These are phyloP conservation scores for Dasypus novemcinctus DNA, from an alignment of 2,113 vertebrate genomes.

Conservation along the genomic window DNA sequence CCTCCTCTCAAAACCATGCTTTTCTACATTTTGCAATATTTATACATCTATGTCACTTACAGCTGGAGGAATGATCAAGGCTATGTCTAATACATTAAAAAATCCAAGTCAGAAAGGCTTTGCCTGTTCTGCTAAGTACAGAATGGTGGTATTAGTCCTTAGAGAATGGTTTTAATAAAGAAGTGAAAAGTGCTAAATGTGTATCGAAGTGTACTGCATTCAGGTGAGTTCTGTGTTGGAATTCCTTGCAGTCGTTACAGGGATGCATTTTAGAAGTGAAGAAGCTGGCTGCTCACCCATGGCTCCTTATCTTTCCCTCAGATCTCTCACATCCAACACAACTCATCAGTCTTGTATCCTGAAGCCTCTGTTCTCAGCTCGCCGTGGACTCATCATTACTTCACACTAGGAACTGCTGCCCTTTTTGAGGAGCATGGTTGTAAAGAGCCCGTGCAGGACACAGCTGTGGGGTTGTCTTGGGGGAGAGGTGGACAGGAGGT, in stretches of 20 bases:
- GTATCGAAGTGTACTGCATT: background rate
- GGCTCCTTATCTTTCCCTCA: background rate
- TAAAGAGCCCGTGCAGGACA: background rate
- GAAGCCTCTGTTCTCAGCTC: background rate
- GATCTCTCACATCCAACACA: background rate
- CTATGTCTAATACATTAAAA: background rate
- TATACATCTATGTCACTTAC: background rate
- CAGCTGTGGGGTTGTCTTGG: background rate
- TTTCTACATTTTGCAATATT: background rate
- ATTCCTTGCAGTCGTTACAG: no score
- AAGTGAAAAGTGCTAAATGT: background rate
- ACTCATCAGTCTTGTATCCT: background rate
- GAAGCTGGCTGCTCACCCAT: background rate
- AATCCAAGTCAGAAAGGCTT: background rate
- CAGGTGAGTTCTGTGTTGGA: background rate
- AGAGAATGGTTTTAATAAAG: background rate
- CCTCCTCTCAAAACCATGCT: background rate
- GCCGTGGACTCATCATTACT: background rate
- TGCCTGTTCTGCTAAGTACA: background rate
- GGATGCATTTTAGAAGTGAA: background rate
- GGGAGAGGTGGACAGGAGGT: background rate
- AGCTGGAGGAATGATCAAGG: background rate
- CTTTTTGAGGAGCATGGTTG: background rate
- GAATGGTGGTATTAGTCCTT: background rate
- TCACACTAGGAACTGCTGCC: background rate